Percentiles rank a stretch among this genome's conserved stretches.
Conservation (phyloP, 2,797 vertebrate species). For the Hoplostethus atlanticus region DNA sequence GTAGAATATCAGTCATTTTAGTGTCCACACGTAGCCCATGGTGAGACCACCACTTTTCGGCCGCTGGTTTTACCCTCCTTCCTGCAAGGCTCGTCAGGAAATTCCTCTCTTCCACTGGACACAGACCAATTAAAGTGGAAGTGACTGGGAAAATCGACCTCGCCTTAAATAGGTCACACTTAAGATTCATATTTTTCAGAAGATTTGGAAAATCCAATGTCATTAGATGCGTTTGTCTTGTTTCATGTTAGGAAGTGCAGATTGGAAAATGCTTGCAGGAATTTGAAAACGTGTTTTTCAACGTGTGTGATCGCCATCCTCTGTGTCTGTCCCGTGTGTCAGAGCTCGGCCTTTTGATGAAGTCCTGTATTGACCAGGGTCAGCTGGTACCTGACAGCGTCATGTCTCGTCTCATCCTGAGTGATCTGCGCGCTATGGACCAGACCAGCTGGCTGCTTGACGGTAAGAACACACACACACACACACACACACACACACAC, state of each 20-base stretch:
- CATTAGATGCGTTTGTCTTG: too few relatives aligned
- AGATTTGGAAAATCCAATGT: background rate
- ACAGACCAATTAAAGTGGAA: conserved; percentile 43
- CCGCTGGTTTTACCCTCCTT: conserved; percentile 9
- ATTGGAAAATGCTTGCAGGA: too few relatives aligned
- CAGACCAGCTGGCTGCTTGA: conserved; percentile 92
- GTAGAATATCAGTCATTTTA: background rate
- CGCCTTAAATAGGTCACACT: background rate
- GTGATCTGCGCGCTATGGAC: conserved; percentile 86
- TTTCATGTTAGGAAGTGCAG: too few relatives aligned
- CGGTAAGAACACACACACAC: conserved; percentile 78
- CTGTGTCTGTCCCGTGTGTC: conserved; percentile 15
- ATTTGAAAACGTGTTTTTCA: too few relatives aligned
- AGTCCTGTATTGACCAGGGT: conserved; percentile 95
- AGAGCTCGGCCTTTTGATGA: conserved; percentile 95
- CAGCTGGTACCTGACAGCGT: conserved; percentile 94
- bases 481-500: too few relatives aligned
- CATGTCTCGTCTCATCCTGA: conserved; percentile 92
- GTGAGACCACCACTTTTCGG: background rate
- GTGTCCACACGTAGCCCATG: background rate
- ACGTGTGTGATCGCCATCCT: background rate
- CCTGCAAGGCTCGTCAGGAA: conserved; percentile 43
- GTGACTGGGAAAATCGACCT: background rate
- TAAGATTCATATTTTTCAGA: background rate
- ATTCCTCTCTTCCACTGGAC: conserved; percentile 52